Evolutionary conservation across 1,140 invertebrate species (phyloP), one percentile per base, ranked within the genome.

Genomic region (Hetaerina americana): DNA sequence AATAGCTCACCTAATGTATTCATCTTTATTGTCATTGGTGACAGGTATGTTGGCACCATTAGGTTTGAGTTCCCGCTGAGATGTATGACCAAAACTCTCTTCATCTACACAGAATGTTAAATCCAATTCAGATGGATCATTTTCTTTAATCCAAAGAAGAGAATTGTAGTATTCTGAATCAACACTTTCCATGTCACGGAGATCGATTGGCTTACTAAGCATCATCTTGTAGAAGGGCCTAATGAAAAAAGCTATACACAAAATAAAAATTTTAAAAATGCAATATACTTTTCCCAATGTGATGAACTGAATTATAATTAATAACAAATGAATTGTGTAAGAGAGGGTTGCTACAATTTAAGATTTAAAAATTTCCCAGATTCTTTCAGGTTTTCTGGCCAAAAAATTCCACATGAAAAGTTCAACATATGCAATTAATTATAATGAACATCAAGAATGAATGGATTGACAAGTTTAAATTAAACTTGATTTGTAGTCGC

Each of bases 161-260:
- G 96, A 98, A 83, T 99, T 98, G 81, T 96, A 98, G 84, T 99
- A 99, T 83, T 98, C 96, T 0, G 94, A 92, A 83, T 99, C 97
- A 25, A 99, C 97, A 66, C 94, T 92, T 83, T 99, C 96, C 96
- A 99, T 98, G 81, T 99, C 97, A 81, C 94, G 92, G 10, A 99
- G 83, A 78, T 94, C 93, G 75, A 99, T 99, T 31, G 88, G 79
- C 84, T 98, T 98, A 71, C 88, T 88, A 74, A 99, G 81, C 96
- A 99, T 99, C 97, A 99, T 99, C 85, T 99, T 99, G 83, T 99
- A 99, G 84, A 99, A 99, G 75, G 97, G 97, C 79, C 97, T 90
- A 82, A 99, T 99, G 82, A 99, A 99, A 82, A 98, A 99, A 67
- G 95, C 96, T 95, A 78, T 18, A 84, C 84, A 75, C 77, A 69